Conservation (phyloP, 2,797 vertebrate genomes). For the Myoxocephalus aenaeus region DNA sequence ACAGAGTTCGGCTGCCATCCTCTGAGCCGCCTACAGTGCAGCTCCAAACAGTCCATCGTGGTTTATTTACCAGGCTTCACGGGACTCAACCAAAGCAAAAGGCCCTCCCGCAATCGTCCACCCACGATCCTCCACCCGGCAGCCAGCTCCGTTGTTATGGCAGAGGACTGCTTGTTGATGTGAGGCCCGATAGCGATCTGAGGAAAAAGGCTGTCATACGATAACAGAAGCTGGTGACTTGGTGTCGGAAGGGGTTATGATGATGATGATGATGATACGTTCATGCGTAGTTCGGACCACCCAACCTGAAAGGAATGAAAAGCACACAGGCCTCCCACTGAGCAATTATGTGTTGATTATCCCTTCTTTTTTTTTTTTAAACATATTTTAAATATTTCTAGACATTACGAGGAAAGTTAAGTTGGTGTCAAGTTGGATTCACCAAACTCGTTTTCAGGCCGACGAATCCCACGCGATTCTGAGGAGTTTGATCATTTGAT, state of each 20-base stretch:
- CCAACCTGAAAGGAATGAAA: conserved; percentile 20
- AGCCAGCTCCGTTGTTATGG: conserved; percentile 26
- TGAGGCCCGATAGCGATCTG: conserved; percentile 41
- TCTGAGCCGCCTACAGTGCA: conserved; percentile 39
- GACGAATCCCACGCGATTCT: not conserved
- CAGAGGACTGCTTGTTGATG: conserved; percentile 32
- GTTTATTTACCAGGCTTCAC: conserved; percentile 74
- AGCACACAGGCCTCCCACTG: not conserved
- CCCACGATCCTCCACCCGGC: not conserved
- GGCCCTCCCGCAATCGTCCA: conserved; percentile 42
- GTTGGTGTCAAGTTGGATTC: not conserved
- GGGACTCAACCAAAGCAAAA: conserved; percentile 50
- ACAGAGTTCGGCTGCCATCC: conserved; percentile 12
- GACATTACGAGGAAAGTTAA: not conserved
- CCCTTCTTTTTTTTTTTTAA: not conserved
- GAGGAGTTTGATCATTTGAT: not conserved
- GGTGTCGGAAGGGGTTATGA: not conserved
- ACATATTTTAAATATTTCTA: not conserved
- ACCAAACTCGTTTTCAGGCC: not conserved
- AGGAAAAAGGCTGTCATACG: conserved; percentile 20
- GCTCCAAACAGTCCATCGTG: conserved; percentile 43
- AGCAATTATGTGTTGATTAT: not conserved
- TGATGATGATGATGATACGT: conserved; percentile 10
- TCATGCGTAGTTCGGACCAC: conserved; percentile 32
- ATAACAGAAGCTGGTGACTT: not conserved